A percentile compares a stretch with the other conserved stretches of the same genome.
Conservation (phyloP, 2,888 invertebrate genomes). For the Acleris emargana region DNA sequence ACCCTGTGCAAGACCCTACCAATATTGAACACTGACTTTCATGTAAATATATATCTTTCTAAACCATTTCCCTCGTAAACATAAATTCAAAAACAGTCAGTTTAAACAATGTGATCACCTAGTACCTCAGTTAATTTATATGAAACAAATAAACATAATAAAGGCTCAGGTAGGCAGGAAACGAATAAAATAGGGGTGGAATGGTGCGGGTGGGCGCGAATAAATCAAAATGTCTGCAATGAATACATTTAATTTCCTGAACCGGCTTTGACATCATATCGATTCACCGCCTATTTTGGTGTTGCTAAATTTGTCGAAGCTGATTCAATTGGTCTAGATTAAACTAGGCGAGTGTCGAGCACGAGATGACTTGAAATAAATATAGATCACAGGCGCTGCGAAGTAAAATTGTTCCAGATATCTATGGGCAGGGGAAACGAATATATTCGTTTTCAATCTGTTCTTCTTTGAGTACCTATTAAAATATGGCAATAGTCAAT, state of each 20-base stretch:
- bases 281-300: constrained; percentile 53
- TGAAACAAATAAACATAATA: constrained; percentile 39
- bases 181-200: constrained; percentile 45
- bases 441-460: too few relatives aligned
- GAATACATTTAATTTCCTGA: constrained; percentile 68
- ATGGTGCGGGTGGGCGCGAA: constrained; percentile 48
- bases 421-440: too few relatives aligned
- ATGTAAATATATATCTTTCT: too few relatives aligned
- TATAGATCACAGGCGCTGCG: background rate
- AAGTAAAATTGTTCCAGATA: too few relatives aligned
- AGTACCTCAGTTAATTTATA: constrained; percentile 23
- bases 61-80: too few relatives aligned
- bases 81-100: background rate
- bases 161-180: constrained; percentile 37
- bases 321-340: constrained; percentile 52
- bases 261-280: constrained; percentile 56
- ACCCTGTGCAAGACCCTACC: too few relatives aligned
- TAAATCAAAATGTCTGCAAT: constrained; percentile 64
- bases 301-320: constrained; percentile 56
- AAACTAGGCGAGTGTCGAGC: constrained; percentile 7
- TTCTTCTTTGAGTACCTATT: too few relatives aligned
- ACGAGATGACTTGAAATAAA: constrained; percentile 9
- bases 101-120: constrained; percentile 1
- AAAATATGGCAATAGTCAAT: too few relatives aligned
- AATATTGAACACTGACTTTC: too few relatives aligned